Evolutionary conservation across 92 coral and sea anemone species (phyloP).

Genomic region (Micromussa lordhowensis): DNA sequence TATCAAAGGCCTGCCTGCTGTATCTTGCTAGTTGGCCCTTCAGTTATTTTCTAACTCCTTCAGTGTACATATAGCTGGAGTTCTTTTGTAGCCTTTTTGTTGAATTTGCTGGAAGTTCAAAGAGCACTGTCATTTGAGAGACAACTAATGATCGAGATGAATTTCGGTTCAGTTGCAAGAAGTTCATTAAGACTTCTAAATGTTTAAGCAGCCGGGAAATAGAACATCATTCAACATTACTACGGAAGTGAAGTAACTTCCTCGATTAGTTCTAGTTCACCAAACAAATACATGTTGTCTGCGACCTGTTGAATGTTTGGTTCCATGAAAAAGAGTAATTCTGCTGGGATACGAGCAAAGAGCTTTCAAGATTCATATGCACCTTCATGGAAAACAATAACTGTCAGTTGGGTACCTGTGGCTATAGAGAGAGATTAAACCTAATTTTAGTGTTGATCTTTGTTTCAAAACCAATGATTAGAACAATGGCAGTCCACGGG

Average conservation of each 20-base stretch:
- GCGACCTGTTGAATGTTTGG: conserved; percentile 41
- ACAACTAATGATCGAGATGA: no score
- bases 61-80: no score
- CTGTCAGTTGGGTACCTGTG: not conserved
- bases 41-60: no score
- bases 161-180: no score
- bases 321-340: conserved; percentile 1
- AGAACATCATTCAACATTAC: conserved; percentile 31
- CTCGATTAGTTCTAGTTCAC: not conserved
- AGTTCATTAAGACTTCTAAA: not conserved
- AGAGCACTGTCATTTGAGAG: no score
- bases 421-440: not conserved
- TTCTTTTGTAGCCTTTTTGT: no score
- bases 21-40: no score
- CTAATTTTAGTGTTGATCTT: not conserved
- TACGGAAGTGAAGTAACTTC: not conserved
- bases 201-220: conserved; percentile 21
- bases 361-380: not conserved
- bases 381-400: not conserved
- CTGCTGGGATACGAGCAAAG: not conserved
- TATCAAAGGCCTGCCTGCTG: no score
- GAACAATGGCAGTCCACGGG: no score
- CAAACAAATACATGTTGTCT: no score
- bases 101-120: no score
- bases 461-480: not conserved